Evolutionary conservation across 2,797 vertebrate species (phyloP).

Genomic region (Tapirus indicus): DNA sequence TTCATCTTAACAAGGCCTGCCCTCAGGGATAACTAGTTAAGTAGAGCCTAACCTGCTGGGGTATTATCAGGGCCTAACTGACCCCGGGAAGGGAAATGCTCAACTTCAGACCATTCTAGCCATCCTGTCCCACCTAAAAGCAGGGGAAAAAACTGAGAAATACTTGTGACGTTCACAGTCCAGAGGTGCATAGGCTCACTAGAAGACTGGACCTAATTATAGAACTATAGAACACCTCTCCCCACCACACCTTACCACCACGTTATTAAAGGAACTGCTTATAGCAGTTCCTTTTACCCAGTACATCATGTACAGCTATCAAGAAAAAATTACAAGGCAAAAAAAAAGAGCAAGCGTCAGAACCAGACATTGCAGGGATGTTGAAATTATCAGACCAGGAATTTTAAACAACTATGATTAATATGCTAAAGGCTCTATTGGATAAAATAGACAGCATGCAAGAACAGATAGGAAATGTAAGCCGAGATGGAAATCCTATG

Average conservation of each 20-base stretch:
- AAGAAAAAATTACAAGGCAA: neutral
- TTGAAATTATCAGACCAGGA: neutral
- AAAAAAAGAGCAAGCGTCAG: neutral
- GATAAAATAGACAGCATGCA: neutral
- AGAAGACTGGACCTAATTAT: neutral
- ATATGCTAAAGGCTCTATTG: neutral
- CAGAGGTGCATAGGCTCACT: neutral
- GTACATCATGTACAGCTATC: neutral
- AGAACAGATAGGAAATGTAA: neutral
- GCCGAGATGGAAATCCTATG: neutral
- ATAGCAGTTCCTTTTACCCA: neutral
- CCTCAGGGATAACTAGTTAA: neutral
- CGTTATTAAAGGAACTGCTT: neutral
- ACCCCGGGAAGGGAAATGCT: neutral
- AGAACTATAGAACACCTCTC: neutral
- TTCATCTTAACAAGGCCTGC: neutral
- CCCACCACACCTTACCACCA: neutral
- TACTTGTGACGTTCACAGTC: neutral
- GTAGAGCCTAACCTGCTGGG: neutral
- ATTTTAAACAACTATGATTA: neutral
- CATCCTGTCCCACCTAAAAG: neutral
- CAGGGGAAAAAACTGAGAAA: neutral
- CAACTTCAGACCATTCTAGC: neutral
- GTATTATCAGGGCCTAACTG: neutral
- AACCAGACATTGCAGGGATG: neutral